phyloP scores from a whole-genome alignment of 1,140 invertebrate species.

The Drosophila quadrilineata region DNA sequence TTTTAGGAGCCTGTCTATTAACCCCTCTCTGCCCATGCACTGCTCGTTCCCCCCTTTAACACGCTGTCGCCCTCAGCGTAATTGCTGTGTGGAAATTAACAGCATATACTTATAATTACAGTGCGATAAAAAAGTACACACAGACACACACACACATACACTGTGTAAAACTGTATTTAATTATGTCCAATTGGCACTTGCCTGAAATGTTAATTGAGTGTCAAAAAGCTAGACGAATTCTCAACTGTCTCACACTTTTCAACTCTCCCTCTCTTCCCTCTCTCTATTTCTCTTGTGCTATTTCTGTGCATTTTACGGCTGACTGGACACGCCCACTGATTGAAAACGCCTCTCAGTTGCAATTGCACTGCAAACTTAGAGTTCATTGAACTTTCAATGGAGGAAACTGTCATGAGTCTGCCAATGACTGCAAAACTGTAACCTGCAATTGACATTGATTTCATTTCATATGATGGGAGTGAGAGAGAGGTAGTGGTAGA shows the following conservation, averaged over 20 bases:
- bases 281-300: constrained; percentile 1
- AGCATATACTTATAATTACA: constrained; percentile 17
- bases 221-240: constrained; percentile 40
- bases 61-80: background rate
- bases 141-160: no score
- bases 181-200: constrained; percentile 30
- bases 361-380: no score
- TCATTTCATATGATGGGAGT: no score
- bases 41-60: background rate
- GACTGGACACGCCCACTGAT: constrained; percentile 41
- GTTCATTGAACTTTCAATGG: no score
- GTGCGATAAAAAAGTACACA: no score
- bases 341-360: constrained; percentile 24
- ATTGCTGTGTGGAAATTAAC: constrained; percentile 17
- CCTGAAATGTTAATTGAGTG: constrained; percentile 49
- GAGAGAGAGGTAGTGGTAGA: no score
- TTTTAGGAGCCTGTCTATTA: constrained; percentile 1
- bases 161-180: constrained; percentile 22
- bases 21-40: background rate
- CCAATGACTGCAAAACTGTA: no score
- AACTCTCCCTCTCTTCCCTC: no score
- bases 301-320: constrained; percentile 40
- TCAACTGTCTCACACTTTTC: no score
- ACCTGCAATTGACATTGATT: constrained; percentile 62
- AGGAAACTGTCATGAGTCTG: constrained; percentile 26